Evolutionary conservation across 2,888 invertebrate species (phyloP).

Genomic region (Pollenia angustigena): DNA sequence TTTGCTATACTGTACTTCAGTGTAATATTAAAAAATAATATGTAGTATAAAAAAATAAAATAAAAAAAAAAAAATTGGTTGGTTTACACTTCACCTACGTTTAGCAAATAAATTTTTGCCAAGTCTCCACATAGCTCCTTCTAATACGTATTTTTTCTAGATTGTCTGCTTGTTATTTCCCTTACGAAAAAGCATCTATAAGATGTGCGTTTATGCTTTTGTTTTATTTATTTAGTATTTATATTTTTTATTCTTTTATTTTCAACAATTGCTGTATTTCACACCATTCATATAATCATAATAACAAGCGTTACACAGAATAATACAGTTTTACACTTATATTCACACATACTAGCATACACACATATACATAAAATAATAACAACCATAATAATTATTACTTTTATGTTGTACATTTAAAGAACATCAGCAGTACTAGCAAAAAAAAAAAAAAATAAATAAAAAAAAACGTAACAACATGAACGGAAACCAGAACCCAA

Average conservation of each 20-base stretch:
- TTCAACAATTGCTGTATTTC: slow-evolving; percentile 71
- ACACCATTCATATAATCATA: slow-evolving; percentile 64
- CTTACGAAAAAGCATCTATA: slow-evolving; percentile 1
- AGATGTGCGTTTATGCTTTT: slow-evolving; percentile 34
- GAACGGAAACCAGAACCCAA: slow-evolving; percentile 46
- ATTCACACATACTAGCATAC: neutral
- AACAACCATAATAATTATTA: slow-evolving; percentile 73
- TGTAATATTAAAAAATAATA: slow-evolving; percentile 18
- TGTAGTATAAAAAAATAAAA: neutral
- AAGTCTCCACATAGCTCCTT: slow-evolving; percentile 16
- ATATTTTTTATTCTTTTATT: slow-evolving; percentile 44
- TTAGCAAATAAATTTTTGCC: slow-evolving; percentile 56
- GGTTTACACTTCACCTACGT: slow-evolving; percentile 67
- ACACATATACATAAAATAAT: slow-evolving; percentile 21
- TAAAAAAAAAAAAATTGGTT: slow-evolving; percentile 77
- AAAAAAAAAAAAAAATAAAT: slow-evolving; percentile 21
- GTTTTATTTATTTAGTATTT: neutral
- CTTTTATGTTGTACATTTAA: slow-evolving; percentile 72
- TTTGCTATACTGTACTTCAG: neutral
- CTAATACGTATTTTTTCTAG: neutral
- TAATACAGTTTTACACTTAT: slow-evolving; percentile 11
- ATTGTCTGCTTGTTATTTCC: slow-evolving; percentile 23
- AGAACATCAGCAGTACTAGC: slow-evolving; percentile 47
- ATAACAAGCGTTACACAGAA: slow-evolving; percentile 53
- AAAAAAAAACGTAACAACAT: slow-evolving; percentile 11